Base-by-base conservation (phyloP, 2,888 invertebrate species). In the Microctonus hyperodae region DNA sequence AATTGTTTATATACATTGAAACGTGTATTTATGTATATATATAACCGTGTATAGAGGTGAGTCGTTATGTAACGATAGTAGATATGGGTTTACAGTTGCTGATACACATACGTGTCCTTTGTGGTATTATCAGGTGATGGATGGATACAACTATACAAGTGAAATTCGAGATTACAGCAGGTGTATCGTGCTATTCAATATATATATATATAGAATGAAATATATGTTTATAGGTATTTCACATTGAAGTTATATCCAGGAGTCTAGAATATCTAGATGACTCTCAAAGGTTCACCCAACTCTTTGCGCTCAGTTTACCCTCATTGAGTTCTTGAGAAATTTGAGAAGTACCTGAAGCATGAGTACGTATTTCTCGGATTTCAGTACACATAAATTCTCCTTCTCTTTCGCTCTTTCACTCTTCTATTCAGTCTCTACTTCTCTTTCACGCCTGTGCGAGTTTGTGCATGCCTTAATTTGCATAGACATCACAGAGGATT, bases 291-390 rank as follows among this genome's bases (percentile, higher is more conserved):
- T 60, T 60, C 58, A 48, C 20, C 33, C 33, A 37, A 48, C 48
- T 50, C 60, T 65, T 53, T 53, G 58, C 53, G 53, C 60, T 51
- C 60, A 53, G 51, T 60, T 60, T 60, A 40, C 58, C 59, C 13
- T 37, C 20, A 28, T 53, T 37, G 55, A 65, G 59, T 55, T 53
- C 65, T 65, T 65, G 65, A 65, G 65, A 53, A 65, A 65, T 60
- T 53, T 53, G 55, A 65, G 65, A 59, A 65, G 59, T 60, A 65
- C 59, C 53, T 33, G 35, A 16, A 20, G 44, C 20, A 44, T 4
- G 20, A 31, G 31, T 55, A 55, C 6, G 31, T 55, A 31, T 55
- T 55, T 31, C 33, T 55, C 31, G 16, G 44, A 44, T 44, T 44
- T n/a, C 44, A 16, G 44, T 44, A 44, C 16, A 20, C 6, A n/a